Evolutionary conservation across 2,797 vertebrate species (phyloP).

Genomic region (Prunella strophiata): DNA sequence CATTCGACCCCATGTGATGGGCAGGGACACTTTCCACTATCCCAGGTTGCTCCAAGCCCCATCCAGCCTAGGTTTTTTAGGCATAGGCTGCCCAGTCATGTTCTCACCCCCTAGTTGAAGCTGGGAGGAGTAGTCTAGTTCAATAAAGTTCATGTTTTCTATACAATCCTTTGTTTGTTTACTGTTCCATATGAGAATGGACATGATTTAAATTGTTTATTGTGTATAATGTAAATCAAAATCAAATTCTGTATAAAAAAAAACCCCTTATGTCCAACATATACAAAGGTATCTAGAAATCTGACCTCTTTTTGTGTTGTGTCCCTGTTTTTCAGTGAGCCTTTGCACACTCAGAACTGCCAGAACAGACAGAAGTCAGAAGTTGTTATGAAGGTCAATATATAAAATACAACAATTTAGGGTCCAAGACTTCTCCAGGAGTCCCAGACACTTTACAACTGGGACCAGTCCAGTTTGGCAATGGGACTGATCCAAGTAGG

Average conservation of each 20-base stretch:
- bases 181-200: not conserved
- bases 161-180: not conserved
- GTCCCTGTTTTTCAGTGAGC: not conserved
- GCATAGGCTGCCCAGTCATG: not conserved
- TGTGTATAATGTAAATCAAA: not conserved
- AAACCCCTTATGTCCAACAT: not conserved
- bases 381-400: not conserved
- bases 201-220: conserved; percentile 9
- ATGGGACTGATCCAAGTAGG: not conserved
- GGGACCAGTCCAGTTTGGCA: not conserved
- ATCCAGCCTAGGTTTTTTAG: not conserved
- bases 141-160: not conserved
- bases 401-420: not conserved
- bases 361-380: not conserved
- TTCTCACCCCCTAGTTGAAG: fast-evolving
- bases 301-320: not conserved
- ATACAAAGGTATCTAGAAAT: not conserved
- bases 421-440: not conserved
- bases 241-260: not conserved
- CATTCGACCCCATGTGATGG: not conserved
- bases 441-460: not conserved
- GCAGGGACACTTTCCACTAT: not conserved
- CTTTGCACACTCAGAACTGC: not conserved
- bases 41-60: not conserved
- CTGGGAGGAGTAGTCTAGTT: not conserved